phyloP scores from a whole-genome alignment of 2,888 invertebrate genomes.

The Hirtodrosophila trivittata region DNA sequence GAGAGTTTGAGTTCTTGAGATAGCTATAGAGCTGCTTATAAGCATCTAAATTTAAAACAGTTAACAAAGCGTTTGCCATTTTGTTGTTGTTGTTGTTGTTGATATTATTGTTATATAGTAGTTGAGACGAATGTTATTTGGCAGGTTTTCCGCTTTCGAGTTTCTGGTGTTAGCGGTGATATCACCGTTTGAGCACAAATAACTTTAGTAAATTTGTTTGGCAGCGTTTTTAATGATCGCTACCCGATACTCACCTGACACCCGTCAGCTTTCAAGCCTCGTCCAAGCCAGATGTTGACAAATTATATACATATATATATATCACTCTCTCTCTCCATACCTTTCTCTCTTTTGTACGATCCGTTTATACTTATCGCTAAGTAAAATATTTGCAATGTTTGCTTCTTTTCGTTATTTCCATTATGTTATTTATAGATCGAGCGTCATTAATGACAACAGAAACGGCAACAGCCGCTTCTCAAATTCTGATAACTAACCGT shows the following conservation, averaged over 20 bases:
- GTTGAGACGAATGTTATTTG: constrained; percentile 66
- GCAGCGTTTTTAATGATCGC: constrained; percentile 25
- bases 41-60: constrained; percentile 62
- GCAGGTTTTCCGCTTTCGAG: constrained; percentile 66
- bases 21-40: constrained; percentile 21
- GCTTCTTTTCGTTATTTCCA: background rate
- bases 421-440: constrained; percentile 34
- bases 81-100: constrained; percentile 14
- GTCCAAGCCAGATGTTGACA: constrained; percentile 17
- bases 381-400: constrained; percentile 8
- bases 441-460: constrained; percentile 22
- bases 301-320: constrained; percentile 5
- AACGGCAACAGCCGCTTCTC: background rate
- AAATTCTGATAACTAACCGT: constrained; percentile 29
- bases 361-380: constrained; percentile 36
- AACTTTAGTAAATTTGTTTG: constrained; percentile 51
- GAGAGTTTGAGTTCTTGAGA: constrained; percentile 2
- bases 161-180: constrained; percentile 48
- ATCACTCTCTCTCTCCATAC: no score
- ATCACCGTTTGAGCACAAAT: constrained; percentile 50
- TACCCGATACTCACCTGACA: background rate
- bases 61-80: constrained; percentile 52
- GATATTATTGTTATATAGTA: constrained; percentile 46
- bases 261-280: constrained; percentile 3
- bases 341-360: no score